Percentiles rank a stretch among this genome's conserved stretches.
Conservation (phyloP, 2,113 vertebrate genomes). For the Cebus imitator region DNA sequence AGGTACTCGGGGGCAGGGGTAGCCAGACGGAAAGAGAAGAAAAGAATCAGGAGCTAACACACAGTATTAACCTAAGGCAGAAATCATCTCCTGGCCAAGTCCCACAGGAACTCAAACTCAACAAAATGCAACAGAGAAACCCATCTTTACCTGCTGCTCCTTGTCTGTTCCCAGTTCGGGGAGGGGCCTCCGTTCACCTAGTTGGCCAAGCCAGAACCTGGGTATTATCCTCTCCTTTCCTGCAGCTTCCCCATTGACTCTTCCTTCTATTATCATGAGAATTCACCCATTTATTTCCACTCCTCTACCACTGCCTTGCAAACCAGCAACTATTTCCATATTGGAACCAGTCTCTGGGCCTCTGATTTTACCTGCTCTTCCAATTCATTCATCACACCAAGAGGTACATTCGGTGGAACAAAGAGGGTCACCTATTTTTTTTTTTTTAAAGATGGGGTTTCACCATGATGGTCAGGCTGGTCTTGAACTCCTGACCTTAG, state of each 20-base stretch:
- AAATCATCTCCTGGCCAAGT: background rate
- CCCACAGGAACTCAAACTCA: background rate
- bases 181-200: background rate
- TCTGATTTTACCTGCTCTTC: background rate
- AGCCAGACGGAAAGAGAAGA: background rate
- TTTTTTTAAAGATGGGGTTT: too few species aligned
- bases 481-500: too few species aligned
- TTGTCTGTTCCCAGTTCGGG: background rate
- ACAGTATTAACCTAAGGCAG: background rate
- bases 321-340: background rate
- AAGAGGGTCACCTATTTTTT: background rate
- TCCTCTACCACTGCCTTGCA: background rate
- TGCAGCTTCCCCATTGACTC: background rate
- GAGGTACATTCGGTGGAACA: background rate
- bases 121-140: background rate
- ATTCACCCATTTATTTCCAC: background rate
- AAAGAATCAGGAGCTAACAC: background rate
- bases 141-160: background rate
- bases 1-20: background rate
- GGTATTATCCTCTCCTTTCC: background rate
- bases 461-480: too few species aligned
- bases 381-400: background rate
- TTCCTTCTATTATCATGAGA: background rate
- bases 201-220: background rate
- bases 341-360: background rate